phyloP scores from a whole-genome alignment of 2,888 invertebrate species.

The Syrphus vitripennis region DNA sequence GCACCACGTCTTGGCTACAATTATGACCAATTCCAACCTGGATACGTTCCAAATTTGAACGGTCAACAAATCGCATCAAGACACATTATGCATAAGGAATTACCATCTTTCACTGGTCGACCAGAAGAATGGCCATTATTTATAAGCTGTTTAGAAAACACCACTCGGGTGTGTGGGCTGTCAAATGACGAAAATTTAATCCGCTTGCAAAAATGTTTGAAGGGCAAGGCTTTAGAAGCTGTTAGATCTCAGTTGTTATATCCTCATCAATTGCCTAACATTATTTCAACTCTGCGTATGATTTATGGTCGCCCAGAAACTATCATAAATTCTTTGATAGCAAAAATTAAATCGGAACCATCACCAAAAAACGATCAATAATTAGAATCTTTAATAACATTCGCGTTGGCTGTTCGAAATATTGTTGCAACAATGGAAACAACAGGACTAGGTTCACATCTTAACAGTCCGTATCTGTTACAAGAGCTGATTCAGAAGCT shows the following conservation, averaged over 20 bases:
- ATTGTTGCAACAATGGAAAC: constrained; percentile 55
- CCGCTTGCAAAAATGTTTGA: constrained; percentile 22
- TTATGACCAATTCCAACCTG: not conserved
- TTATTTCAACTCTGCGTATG: constrained; percentile 51
- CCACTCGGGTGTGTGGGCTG: constrained; percentile 51
- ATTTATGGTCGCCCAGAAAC: constrained; percentile 49
- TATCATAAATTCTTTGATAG: constrained; percentile 34
- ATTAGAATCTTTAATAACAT: constrained; percentile 20
- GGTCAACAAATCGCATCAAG: constrained; percentile 46
- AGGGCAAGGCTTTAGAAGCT: constrained; percentile 33
- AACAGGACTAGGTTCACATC: constrained; percentile 17
- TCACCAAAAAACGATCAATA: constrained; percentile 1
- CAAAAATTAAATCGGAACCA: constrained; percentile 24
- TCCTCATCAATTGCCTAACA: constrained; percentile 33
- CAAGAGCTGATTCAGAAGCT: constrained; percentile 56
- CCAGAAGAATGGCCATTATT: constrained; percentile 63
- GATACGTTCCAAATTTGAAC: not conserved
- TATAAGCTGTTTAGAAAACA: constrained; percentile 56
- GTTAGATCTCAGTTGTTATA: constrained; percentile 42
- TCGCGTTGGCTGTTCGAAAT: constrained; percentile 48
- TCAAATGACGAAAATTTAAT: constrained; percentile 29
- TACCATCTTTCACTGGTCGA: constrained; percentile 51
- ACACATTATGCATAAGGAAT: constrained; percentile 55
- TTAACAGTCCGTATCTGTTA: constrained; percentile 53
- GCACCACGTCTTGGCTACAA: not conserved